Conservation (phyloP, 2,113 vertebrate genomes). For the Eptesicus fuscus region DNA sequence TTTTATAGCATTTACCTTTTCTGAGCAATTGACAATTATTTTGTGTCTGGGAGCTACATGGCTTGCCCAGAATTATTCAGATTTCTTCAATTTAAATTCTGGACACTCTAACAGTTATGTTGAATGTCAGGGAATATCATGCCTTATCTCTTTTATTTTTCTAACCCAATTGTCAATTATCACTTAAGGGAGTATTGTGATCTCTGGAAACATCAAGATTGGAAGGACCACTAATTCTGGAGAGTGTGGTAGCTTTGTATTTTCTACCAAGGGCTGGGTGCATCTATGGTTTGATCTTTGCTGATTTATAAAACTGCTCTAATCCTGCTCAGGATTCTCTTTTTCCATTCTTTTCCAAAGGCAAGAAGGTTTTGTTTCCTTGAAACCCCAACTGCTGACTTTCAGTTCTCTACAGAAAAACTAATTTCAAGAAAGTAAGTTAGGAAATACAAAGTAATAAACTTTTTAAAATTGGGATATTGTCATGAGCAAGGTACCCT, state of each 20-base stretch:
- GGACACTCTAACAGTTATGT: background rate
- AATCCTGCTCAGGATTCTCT: background rate
- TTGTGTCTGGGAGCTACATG: background rate
- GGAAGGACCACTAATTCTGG: background rate
- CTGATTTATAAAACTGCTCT: background rate
- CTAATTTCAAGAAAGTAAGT: constrained; percentile 21
- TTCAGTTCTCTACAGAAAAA: background rate
- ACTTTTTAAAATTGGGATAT: constrained; percentile 19
- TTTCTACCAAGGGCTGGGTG: background rate
- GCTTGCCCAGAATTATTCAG: background rate
- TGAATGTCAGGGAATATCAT: background rate
- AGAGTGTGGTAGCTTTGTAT: background rate
- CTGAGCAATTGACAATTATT: background rate
- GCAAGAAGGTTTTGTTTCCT: background rate
- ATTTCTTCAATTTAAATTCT: background rate
- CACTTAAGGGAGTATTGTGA: background rate
- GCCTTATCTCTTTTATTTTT: background rate
- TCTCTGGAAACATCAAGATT: background rate
- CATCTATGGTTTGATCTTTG: background rate
- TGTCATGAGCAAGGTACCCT: background rate
- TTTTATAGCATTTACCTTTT: background rate
- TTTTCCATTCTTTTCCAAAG: background rate
- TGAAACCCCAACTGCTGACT: constrained; percentile 1
- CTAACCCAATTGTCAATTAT: background rate
- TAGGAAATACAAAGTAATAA: background rate